Conservation (phyloP, 92 coral and sea anemone species). For the Paramuricea clavata region DNA sequence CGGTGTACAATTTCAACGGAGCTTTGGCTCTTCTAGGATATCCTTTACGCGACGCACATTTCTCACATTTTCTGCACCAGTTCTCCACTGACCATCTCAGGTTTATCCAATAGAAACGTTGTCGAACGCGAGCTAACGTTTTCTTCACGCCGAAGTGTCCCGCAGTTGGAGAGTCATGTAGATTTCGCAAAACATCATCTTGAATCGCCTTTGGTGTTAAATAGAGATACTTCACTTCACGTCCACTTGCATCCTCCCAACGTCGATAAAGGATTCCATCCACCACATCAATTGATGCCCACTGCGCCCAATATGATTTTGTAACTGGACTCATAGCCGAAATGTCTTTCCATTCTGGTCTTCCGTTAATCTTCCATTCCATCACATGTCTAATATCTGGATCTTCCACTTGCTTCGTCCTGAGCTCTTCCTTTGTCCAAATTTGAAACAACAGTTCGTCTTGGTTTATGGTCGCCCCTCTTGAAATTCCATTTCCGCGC, state of each 20-base stretch:
- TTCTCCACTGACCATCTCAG: slow-evolving; percentile 36
- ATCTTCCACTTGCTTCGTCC: slow-evolving; percentile 11
- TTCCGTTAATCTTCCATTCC: slow-evolving; percentile 35
- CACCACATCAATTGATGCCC: slow-evolving; percentile 33
- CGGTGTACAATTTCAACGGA: not conserved
- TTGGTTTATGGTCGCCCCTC: slow-evolving; percentile 7
- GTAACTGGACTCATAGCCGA: slow-evolving; percentile 17
- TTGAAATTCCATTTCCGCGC: not conserved
- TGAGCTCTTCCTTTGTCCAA: slow-evolving; percentile 19
- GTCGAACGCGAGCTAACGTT: slow-evolving; percentile 31
- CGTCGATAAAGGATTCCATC: slow-evolving; percentile 50
- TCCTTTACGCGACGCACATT: slow-evolving; percentile 58
- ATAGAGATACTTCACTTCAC: slow-evolving; percentile 50
- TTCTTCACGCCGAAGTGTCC: slow-evolving; percentile 58
- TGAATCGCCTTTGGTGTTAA: not conserved
- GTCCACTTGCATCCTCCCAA: slow-evolving; percentile 40
- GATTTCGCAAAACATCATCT: slow-evolving; percentile 9
- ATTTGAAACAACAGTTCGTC: slow-evolving; percentile 6
- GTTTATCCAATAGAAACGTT: slow-evolving; percentile 57
- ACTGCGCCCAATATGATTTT: slow-evolving; percentile 51
- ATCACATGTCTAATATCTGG: slow-evolving; percentile 16
- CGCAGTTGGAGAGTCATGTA: slow-evolving; percentile 44
- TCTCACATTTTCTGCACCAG: slow-evolving; percentile 57
- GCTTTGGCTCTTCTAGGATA: slow-evolving; percentile 18
- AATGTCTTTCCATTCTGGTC: slow-evolving; percentile 32